Evolutionary conservation across 2,113 vertebrate genomes (phyloP).

Genomic region (Salvelinus alpinus): DNA sequence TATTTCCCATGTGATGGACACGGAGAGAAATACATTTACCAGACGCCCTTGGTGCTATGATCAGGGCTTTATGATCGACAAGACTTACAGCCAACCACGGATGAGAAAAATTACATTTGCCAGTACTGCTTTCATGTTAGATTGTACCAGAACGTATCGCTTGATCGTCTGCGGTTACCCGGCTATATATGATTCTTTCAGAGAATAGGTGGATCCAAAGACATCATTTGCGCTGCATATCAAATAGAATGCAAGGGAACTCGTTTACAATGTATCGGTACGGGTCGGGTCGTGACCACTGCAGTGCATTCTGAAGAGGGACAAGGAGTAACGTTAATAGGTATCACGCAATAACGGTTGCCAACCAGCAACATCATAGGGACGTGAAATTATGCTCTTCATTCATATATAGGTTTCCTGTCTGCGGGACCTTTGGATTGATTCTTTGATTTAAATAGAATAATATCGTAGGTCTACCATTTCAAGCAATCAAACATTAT

Average conservation of each 20-base stretch:
- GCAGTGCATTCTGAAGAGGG: conserved; percentile 26
- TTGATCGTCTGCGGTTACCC: conserved; percentile 12
- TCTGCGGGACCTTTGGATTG: not conserved
- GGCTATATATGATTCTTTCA: conserved; percentile 15
- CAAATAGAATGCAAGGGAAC: not conserved
- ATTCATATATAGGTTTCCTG: conserved; percentile 1
- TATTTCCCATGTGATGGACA: not conserved
- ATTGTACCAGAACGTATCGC: conserved; percentile 45
- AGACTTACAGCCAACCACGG: conserved; percentile 63
- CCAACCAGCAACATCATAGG: conserved; percentile 11
- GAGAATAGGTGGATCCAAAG: conserved; percentile 45
- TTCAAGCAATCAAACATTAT: not conserved
- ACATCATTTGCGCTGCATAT: not conserved
- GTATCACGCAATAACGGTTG: conserved; percentile 35
- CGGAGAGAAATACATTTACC: conserved; percentile 24
- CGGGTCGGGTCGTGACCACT: conserved; percentile 15
- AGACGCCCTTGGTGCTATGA: conserved; percentile 22
- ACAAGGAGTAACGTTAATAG: conserved; percentile 21
- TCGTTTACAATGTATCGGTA: not conserved
- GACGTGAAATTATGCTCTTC: conserved; percentile 36
- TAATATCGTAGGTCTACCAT: no score
- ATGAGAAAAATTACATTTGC: conserved; percentile 1
- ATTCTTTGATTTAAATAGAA: not conserved
- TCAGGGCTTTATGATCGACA: conserved; percentile 57
- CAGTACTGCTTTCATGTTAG: conserved; percentile 25